Evolutionary conservation across 2,888 invertebrate species (phyloP), one percentile per base, ranked within the genome.

Genomic region (Nemapogon koenigi): DNA sequence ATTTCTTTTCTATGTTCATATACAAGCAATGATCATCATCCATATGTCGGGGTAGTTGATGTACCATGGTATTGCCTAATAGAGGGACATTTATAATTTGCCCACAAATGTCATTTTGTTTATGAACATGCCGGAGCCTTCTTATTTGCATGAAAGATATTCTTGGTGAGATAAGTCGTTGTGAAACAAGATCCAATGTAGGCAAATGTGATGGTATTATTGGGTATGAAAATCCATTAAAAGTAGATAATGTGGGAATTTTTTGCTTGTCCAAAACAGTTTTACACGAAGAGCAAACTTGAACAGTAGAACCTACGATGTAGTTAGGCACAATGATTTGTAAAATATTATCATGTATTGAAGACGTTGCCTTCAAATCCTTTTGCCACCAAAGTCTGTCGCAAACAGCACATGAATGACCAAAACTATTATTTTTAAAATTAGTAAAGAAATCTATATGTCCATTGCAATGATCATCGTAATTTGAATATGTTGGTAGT

Each of bases 71-170:
- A 35, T 51, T 39, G 3, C 49, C 46, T 13, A 40, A 39, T 4
- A 51, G 41, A 18, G 53, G 52, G 16, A 55, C 49, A 46, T 55
- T 55, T 4, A 53, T 53, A 1, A 53, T 38, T 28, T 53, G 55
- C 4, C 51, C 52, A 15, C 42, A 39, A 32, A 52, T 49, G 28
- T 48, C 50, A 32, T 43, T 48, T 33, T 48, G 48, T 13, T 49
- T 51, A 36, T 52, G 28, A 35, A 49, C 47, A 45, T 55, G 46
- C 27, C 46, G 46, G 39, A 43, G 32, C 16, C 32, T 31, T n/a
- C 32, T 4, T 16, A 35, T 35, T 11, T 35, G 35, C 35, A 35
- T 35, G 28, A 35, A 35, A 6, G 35, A 26, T 4, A 35, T 28
- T 35, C 29, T 35, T 4, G 35, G 28, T 35, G 35, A 35, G 17